Percentiles rank a stretch among this genome's conserved stretches.
Evolutionary conservation across 2,113 vertebrate species (phyloP).

Genomic region (Brevimyrus niger): DNA sequence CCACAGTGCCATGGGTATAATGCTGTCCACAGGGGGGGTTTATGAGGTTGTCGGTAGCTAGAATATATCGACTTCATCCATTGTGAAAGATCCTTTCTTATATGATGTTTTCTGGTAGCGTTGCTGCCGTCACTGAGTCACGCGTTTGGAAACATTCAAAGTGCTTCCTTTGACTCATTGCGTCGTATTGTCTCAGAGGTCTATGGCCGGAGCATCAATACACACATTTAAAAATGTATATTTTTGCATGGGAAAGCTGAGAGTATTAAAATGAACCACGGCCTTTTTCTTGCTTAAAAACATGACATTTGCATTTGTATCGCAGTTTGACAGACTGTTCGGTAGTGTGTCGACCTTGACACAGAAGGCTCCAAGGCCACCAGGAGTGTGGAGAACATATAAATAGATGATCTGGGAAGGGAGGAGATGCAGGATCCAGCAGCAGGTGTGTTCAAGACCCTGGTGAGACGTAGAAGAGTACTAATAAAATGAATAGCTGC

Average conservation of each 20-base stretch:
- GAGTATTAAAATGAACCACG: not conserved
- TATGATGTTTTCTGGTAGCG: not conserved
- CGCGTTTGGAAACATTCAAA: not conserved
- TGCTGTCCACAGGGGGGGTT: not conserved
- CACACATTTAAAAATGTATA: not conserved
- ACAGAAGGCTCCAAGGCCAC: not conserved
- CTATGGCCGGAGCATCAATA: not conserved
- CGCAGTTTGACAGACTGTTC: not conserved
- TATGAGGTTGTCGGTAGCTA: not conserved
- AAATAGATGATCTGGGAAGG: not conserved
- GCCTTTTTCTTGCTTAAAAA: not conserved
- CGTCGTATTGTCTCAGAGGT: not conserved
- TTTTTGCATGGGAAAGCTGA: not conserved
- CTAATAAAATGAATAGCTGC: not conserved
- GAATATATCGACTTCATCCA: not conserved
- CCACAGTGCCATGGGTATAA: slow-evolving; percentile 17
- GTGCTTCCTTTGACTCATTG: not conserved
- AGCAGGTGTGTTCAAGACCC: not conserved
- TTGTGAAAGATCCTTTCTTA: not conserved
- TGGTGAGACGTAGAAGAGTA: not conserved
- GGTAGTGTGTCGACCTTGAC: not conserved
- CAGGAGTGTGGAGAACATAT: not conserved
- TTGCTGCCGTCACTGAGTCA: not conserved
- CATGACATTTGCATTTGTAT: not conserved
- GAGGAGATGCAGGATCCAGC: not conserved